A percentile compares a stretch with the other conserved stretches of the same genome.
Evolutionary conservation across 1,140 invertebrate genomes (phyloP).

Genomic region (Ostrea edulis): DNA sequence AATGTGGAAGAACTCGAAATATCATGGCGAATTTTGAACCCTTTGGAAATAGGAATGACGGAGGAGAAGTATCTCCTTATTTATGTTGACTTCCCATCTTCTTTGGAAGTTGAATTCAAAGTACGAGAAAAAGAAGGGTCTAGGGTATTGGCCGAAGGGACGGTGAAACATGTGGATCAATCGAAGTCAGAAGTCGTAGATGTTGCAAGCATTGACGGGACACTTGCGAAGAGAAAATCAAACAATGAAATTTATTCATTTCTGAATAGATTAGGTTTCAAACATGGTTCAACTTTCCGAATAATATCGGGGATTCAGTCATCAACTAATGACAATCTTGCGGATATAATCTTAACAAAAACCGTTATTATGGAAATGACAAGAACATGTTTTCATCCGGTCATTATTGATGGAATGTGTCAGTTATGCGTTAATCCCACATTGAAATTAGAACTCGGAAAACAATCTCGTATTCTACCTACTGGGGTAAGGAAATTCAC

Average conservation of each 20-base stretch:
- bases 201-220: neutral
- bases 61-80: neutral
- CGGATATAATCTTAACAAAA: neutral
- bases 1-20: neutral
- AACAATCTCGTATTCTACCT: conserved; percentile 40
- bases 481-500: conserved; percentile 16
- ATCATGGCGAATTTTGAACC: conserved; percentile 14
- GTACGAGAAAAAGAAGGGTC: neutral
- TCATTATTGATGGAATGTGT: conserved; percentile 31
- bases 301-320: neutral
- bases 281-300: neutral
- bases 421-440: neutral
- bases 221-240: neutral
- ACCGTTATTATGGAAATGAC: no score
- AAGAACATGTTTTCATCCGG: conserved; percentile 7
- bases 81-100: neutral
- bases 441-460: conserved; percentile 37
- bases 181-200: neutral
- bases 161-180: neutral
- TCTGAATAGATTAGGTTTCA: neutral
- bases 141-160: neutral
- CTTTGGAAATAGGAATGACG: neutral
- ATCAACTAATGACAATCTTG: neutral
- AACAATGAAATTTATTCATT: neutral
- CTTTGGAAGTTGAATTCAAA: neutral